Conservation (phyloP, 2,888 invertebrate species). For the Dryocosmus kuriphilus region DNA sequence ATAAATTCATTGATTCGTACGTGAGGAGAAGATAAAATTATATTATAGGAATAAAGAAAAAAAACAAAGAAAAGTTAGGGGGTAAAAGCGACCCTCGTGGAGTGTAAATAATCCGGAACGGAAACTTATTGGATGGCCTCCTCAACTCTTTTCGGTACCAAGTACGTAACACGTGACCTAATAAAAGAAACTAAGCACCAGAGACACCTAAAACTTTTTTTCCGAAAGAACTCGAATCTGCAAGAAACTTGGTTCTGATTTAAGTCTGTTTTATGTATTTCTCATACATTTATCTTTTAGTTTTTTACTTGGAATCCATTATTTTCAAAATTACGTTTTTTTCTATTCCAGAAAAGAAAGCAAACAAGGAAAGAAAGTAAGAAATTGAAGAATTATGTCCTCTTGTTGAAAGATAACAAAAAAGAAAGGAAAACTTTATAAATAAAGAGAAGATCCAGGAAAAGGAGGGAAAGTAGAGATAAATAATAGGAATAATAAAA, state of each 20-base stretch:
- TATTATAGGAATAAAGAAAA: not conserved
- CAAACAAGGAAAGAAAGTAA: not conserved
- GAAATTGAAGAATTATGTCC: too few relatives aligned
- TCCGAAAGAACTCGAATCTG: not conserved
- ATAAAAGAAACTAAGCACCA: not conserved
- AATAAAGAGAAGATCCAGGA: too few relatives aligned
- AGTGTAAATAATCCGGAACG: constrained; percentile 2
- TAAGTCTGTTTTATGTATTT: not conserved
- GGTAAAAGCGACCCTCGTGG: not conserved
- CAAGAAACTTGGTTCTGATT: not conserved
- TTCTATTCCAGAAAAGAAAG: not conserved
- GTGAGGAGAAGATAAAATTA: not conserved
- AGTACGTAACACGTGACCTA: not conserved
- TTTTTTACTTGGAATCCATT: not conserved
- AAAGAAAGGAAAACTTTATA: not conserved
- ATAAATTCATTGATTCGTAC: not conserved
- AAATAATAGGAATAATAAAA: too few relatives aligned
- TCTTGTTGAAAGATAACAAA: not conserved
- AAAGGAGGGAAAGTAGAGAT: too few relatives aligned
- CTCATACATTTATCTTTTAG: not conserved
- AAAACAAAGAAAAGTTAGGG: not conserved
- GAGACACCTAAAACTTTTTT: not conserved
- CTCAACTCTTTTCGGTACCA: not conserved
- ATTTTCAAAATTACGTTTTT: not conserved
- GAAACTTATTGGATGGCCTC: not conserved